These are phyloP conservation scores for Falcunculus frontatus DNA, from an alignment of 2,113 vertebrate genomes.

Conservation along the genomic window DNA sequence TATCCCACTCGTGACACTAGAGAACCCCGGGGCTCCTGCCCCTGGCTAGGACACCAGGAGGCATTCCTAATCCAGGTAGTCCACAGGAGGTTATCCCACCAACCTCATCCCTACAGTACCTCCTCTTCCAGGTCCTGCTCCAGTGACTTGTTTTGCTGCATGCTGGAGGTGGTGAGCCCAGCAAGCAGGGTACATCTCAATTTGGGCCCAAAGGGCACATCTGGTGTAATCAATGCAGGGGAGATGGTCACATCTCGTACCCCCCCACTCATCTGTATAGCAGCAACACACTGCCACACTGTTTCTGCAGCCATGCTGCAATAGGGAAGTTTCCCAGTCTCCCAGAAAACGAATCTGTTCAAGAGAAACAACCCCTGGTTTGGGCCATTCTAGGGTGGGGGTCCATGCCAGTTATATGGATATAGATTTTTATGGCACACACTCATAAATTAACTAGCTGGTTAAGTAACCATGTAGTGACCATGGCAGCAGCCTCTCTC, in stretches of 20 bases:
- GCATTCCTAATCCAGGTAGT: neutral
- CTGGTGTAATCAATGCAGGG: no score
- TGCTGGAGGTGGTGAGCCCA: neutral
- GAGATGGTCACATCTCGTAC: accelerated
- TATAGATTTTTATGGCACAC: neutral
- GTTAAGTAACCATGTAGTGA: neutral
- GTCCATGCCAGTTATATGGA: neutral
- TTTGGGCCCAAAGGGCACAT: neutral
- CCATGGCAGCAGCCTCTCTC: neutral
- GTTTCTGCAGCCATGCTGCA: neutral
- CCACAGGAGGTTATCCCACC: neutral
- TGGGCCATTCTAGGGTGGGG: neutral
- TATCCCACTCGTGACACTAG: neutral
- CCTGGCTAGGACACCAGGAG: neutral
- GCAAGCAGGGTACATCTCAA: accelerated
- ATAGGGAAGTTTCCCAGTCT: neutral
- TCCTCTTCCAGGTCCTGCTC: neutral
- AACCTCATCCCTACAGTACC: neutral
- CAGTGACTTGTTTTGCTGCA: accelerated
- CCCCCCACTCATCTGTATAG: accelerated
- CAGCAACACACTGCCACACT: accelerated
- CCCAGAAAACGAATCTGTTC: neutral
- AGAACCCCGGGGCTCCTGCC: neutral
- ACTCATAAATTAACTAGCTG: neutral
- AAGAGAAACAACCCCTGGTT: neutral